phyloP scores from a whole-genome alignment of 2,113 vertebrate species.

The Excalfactoria chinensis region DNA sequence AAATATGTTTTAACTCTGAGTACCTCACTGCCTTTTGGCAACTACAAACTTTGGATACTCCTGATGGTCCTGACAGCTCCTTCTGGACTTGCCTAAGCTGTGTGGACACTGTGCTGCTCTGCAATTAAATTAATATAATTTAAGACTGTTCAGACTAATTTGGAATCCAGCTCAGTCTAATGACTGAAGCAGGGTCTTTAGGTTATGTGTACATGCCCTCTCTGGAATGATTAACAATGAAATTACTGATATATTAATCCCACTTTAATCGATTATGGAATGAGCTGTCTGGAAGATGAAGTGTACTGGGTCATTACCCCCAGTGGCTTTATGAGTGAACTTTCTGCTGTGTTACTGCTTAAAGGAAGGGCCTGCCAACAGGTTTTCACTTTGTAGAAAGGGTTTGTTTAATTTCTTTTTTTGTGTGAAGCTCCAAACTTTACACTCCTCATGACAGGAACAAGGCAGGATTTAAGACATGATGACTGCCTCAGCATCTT shows the following conservation, averaged over 20 bases:
- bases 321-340: neutral
- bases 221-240: neutral
- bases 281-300: neutral
- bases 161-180: neutral
- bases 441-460: neutral
- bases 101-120: neutral
- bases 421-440: neutral
- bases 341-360: neutral
- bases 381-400: neutral
- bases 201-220: neutral
- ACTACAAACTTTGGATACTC: neutral
- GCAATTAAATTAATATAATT: neutral
- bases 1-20: neutral
- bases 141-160: neutral
- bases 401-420: neutral
- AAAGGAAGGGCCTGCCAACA: neutral
- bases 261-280: neutral
- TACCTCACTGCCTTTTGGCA: neutral
- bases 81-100: neutral
- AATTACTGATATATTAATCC: neutral
- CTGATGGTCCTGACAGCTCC: neutral
- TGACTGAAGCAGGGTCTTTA: neutral
- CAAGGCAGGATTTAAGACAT: neutral
- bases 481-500: neutral
- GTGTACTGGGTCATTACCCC: neutral